These are phyloP conservation scores for Anthopleura sola DNA, from an alignment of 64 coral and sea anemone species.

Conservation along the genomic window DNA sequence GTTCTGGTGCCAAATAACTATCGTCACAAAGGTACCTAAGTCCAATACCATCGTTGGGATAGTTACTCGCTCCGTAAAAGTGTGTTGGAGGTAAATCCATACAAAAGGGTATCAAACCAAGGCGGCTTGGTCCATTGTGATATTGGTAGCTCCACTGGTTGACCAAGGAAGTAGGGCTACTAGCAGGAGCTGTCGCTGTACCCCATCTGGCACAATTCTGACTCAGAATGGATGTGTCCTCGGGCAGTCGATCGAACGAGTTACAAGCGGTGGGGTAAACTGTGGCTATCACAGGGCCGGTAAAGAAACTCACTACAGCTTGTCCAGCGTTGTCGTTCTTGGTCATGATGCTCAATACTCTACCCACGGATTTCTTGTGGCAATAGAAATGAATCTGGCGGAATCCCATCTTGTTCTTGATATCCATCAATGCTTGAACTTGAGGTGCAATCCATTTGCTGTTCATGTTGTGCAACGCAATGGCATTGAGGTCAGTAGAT, in stretches of 20 bases:
- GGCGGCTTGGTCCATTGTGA: too few relatives aligned
- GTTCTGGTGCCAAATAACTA: too few relatives aligned
- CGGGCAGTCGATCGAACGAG: not conserved
- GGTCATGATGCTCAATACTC: not conserved
- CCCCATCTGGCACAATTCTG: not conserved
- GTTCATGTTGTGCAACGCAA: not conserved
- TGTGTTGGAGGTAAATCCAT: too few relatives aligned
- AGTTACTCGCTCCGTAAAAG: too few relatives aligned
- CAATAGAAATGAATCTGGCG: not conserved
- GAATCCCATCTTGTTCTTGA: not conserved
- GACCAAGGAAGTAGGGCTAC: too few relatives aligned
- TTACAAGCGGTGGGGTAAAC: not conserved
- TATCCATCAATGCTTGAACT: not conserved
- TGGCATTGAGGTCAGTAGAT: not conserved
- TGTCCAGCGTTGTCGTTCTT: not conserved
- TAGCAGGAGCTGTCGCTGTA: too few relatives aligned
- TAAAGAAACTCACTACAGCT: not conserved
- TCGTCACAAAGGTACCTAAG: too few relatives aligned
- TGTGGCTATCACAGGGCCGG: not conserved
- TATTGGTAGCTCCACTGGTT: too few relatives aligned
- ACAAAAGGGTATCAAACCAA: too few relatives aligned
- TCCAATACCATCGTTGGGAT: too few relatives aligned
- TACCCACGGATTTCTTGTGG: not conserved
- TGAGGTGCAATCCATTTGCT: not conserved
- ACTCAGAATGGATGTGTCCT: not conserved